phyloP scores from a whole-genome alignment of 2,888 invertebrate species.

The Byasa hedistus region DNA sequence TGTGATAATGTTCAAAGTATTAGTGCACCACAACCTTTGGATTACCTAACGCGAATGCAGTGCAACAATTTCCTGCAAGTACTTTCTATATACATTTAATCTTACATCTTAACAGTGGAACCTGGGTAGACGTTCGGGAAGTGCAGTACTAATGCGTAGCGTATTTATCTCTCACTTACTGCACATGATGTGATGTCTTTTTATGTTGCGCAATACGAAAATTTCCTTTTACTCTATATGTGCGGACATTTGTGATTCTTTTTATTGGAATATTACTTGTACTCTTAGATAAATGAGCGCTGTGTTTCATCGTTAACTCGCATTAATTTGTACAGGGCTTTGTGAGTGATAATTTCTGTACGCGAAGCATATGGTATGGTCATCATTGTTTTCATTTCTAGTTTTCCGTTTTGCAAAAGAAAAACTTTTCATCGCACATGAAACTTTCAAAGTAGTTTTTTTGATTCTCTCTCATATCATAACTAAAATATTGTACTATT shows the following conservation, averaged over 20 bases:
- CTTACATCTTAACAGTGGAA: neutral
- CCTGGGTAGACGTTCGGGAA: slow-evolving; percentile 1
- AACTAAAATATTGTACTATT: neutral
- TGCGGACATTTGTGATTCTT: neutral
- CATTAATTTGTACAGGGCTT: no score
- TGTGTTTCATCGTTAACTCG: no score
- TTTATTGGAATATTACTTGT: no score
- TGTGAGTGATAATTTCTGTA: no score
- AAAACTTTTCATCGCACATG: no score
- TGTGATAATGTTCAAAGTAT: neutral
- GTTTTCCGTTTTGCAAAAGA: no score
- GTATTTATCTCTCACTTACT: neutral
- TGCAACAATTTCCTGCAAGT: neutral
- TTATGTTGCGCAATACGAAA: slow-evolving; percentile 8
- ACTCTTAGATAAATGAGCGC: no score
- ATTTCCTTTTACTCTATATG: slow-evolving; percentile 4
- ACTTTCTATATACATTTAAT: neutral
- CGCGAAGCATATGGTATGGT: no score
- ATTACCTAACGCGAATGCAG: neutral
- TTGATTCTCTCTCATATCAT: neutral
- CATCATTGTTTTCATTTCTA: no score
- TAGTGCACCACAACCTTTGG: neutral
- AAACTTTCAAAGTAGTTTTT: neutral
- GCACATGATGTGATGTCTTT: slow-evolving; percentile 4
- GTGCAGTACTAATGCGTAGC: slow-evolving; percentile 5